Conservation (phyloP, 2,113 vertebrate species). For the Aptenodytes forsteri region DNA sequence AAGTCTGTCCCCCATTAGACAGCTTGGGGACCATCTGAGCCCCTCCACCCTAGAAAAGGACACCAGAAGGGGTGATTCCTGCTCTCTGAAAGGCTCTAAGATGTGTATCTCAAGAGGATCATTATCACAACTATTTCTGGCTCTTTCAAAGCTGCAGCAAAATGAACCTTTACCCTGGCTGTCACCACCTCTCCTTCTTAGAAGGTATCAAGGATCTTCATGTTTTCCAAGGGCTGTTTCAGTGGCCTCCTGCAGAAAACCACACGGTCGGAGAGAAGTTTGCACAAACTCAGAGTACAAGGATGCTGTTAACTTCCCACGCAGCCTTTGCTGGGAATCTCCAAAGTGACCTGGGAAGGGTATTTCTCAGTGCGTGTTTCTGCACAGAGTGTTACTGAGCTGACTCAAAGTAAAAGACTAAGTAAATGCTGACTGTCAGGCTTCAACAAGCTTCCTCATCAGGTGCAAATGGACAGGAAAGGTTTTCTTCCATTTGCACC, state of each 20-base stretch:
- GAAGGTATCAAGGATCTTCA: not conserved
- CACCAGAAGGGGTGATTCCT: not conserved
- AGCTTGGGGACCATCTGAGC: not conserved
- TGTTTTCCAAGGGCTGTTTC: not conserved
- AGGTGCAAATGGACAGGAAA: constrained; percentile 66
- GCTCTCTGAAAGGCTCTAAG: not conserved
- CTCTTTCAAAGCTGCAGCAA: not conserved
- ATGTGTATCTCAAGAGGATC: not conserved
- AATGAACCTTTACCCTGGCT: not conserved
- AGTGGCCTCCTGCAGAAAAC: not conserved
- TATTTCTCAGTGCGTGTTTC: not conserved
- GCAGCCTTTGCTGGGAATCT: not conserved
- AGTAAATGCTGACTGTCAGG: not conserved
- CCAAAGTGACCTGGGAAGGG: not conserved
- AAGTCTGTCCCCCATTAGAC: not conserved
- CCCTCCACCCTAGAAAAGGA: not conserved
- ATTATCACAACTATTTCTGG: not conserved
- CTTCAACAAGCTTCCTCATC: constrained; percentile 32
- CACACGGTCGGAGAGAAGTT: not conserved
- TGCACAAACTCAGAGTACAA: not conserved
- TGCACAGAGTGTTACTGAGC: constrained; percentile 6
- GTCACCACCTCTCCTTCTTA: not conserved
- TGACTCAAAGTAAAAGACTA: constrained; percentile 25
- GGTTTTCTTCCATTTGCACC: constrained; percentile 61
- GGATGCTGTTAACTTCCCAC: not conserved